Percentiles rank a stretch among this genome's conserved stretches.
These are phyloP conservation scores for Sebastes melanostomus DNA, from an alignment of 2,797 vertebrate species.

Conservation along the genomic window DNA sequence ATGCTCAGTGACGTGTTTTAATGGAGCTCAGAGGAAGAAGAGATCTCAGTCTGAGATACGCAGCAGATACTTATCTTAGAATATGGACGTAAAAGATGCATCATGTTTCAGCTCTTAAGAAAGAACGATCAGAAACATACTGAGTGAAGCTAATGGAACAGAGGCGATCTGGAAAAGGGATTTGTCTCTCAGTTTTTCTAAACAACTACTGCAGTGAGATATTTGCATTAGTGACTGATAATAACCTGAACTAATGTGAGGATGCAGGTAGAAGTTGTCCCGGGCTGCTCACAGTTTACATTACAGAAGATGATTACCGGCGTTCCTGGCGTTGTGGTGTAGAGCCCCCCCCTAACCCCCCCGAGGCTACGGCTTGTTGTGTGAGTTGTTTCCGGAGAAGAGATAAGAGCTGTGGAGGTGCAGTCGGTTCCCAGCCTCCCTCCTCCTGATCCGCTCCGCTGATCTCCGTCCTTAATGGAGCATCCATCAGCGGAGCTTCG, in stretches of 20 bases:
- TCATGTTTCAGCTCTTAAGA: too few relatives aligned
- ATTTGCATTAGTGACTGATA: neutral
- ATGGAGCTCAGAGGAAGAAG: too few relatives aligned
- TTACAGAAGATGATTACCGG: slow-evolving; percentile 7
- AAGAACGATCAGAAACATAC: too few relatives aligned
- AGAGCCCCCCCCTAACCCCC: neutral
- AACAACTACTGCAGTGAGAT: too few relatives aligned
- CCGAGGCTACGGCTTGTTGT: neutral
- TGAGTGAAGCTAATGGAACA: too few relatives aligned
- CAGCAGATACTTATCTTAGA: too few relatives aligned
- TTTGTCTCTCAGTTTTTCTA: neutral
- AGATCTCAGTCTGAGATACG: too few relatives aligned
- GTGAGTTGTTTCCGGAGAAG: neutral
- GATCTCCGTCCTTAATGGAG: slow-evolving; percentile 37
- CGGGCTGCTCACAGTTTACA: neutral
- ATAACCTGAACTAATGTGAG: neutral
- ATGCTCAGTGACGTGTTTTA: too few relatives aligned
- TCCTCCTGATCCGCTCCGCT: slow-evolving; percentile 18
- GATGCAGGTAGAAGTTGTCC: neutral
- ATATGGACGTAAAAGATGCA: too few relatives aligned
- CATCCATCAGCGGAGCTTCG: slow-evolving; percentile 31
- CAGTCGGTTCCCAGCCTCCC: neutral
- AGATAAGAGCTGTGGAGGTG: slow-evolving; percentile 30
- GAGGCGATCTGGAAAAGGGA: too few relatives aligned
- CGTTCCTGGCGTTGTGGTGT: neutral